These are phyloP conservation scores for Paralvinella palmiformis DNA, from an alignment of 1,140 invertebrate species.

Conservation along the genomic window DNA sequence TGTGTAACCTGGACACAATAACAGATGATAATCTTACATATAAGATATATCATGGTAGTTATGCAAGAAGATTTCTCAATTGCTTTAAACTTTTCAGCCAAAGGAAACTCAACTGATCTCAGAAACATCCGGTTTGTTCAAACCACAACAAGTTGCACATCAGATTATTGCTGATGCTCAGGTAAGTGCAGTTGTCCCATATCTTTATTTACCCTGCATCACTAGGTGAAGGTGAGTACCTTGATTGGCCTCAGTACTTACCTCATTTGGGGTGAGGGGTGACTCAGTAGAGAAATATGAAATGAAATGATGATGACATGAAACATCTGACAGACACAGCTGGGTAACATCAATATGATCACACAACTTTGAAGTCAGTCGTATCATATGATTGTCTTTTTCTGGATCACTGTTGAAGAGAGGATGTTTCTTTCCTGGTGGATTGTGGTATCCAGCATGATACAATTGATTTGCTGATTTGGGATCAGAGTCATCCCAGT, in stretches of 20 bases:
- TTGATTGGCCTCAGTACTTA: neutral
- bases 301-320: conserved; percentile 18
- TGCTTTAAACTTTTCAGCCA: conserved; percentile 54
- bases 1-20: neutral
- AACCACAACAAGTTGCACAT: conserved; percentile 73
- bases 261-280: conserved; percentile 3
- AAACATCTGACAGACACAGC: too few species aligned
- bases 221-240: neutral
- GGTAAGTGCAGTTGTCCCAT: conserved; percentile 52
- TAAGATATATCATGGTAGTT: neutral
- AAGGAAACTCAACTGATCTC: conserved; percentile 84
- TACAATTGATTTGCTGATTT: too few species aligned
- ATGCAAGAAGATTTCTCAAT: conserved; percentile 4
- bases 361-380: too few species aligned
- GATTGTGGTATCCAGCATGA: too few species aligned
- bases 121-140: conserved; percentile 66
- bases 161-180: conserved; percentile 73
- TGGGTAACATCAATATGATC: too few species aligned
- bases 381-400: too few species aligned
- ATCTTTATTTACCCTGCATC: neutral
- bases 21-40: neutral
- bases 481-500: too few species aligned
- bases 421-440: too few species aligned
- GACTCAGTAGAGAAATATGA: conserved; percentile 7
- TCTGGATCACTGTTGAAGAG: too few species aligned